Base-by-base conservation (phyloP, 2,888 invertebrate genomes). In the Phlogophora meticulosa region DNA sequence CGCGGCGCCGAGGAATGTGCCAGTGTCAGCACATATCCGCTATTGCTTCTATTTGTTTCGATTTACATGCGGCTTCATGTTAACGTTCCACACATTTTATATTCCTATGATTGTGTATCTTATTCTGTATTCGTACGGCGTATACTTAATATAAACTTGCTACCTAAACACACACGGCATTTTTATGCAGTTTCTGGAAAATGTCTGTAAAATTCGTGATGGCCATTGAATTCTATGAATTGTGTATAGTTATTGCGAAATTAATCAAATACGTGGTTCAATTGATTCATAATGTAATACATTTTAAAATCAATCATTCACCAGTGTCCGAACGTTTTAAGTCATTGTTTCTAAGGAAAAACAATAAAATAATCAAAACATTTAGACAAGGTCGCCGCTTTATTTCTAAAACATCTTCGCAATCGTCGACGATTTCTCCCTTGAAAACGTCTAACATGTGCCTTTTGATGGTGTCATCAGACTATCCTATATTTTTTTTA, bases 1-100 rank as follows among this genome's bases (percentile, higher is more conserved):
- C 82, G 81, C 78, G 77, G 76, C 34, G 56, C 53, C 28, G 76
- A 82, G 82, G 88, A 88, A 87, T 88, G 88, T 80, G 84, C 84
- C 81, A 80, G 78, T 81, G 85, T 82, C 86, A 84, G 84, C 82
- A 85, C 72, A 80, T 79, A 82, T 86, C 82, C 81, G 80, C 81
- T 82, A 82, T 79, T 76, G 69, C 78, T 78, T 76, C 72, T 77
- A 76, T 79, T 80, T 76, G 68, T 75, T 72, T 76, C 73, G 70
- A 72, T 78, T 70, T 70, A 55, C 72, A 72, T 57, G 58, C 62
- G 67, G 56, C 45, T 69, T 72, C 24, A 46, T 69, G 40, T 64
- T 63, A 65, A 53, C 53, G 49, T 59, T 62, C 48, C 48, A 56
- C 42, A 60, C 43, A 45, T 42, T 78, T 74, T 58, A 45, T 74